Base-by-base conservation (phyloP, 2,888 invertebrate genomes). In the Limnephilus marmoratus region DNA sequence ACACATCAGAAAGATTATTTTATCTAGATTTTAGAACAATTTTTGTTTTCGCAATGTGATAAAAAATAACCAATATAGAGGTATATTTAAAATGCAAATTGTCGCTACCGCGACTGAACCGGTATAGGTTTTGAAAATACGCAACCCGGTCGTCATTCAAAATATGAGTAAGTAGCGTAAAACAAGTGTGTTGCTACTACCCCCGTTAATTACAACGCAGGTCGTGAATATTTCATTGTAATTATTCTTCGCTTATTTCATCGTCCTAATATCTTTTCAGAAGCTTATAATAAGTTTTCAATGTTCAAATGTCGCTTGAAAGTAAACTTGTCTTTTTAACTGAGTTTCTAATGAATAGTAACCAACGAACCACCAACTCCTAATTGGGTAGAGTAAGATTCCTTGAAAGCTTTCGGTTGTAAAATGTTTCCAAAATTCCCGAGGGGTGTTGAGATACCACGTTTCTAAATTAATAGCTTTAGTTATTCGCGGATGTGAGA, bases 351-450 rank as follows among this genome's bases (percentile, higher is more conserved):
- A 68, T 68, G 68, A 68, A n/a, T 24, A 68, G n/a, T 68, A n/a
- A 68, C 1, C 68, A 68, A 68, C 24, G 68, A 4, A 68, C 68
- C 7, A 68, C 68, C 7, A 24, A n/a, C 68, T 68, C n/a, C 24
- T 68, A 68, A 68, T 68, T 68, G 68, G 68, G 68, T 68, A 68
- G 68, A 68, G 24, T 9, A 24, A 68, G 24, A 68, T 68, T 68
- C 9, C n/a, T 24, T 68, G 68, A 7, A 68, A 68, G 68, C 68
- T 68, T 68, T 68, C 68, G 24, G 68, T 7, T 68, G 68, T 68
- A 68, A 68, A 68, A 68, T 68, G 53, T 68, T 68, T 68, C n/a
- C 68, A 68, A 68, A 68, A 68, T 68, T 68, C 68, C 68, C 68
- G 68, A 68, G 24, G 68, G 5, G 7, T 68, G 68, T 68, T 68